These are phyloP conservation scores for Torymus tubicola DNA, from an alignment of 2,888 invertebrate species.

Conservation along the genomic window DNA sequence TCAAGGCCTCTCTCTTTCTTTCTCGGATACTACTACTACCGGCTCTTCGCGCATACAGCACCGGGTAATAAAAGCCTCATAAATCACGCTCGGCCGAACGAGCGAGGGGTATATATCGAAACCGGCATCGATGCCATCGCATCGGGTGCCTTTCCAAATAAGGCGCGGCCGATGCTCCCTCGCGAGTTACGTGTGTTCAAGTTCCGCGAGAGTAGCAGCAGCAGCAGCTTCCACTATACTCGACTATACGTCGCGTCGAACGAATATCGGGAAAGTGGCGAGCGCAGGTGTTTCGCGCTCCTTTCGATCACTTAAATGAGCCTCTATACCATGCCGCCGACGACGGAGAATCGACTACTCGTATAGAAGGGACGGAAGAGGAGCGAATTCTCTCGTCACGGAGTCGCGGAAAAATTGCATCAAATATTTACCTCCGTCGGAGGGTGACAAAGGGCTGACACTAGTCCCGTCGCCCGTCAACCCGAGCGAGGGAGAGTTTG, in stretches of 20 bases:
- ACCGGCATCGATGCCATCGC: not conserved
- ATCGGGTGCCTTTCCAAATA: constrained; percentile 14
- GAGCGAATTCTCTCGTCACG: constrained; percentile 22
- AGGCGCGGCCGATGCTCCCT: constrained; percentile 1
- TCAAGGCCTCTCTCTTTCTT: too few relatives aligned
- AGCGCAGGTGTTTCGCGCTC: constrained; percentile 56
- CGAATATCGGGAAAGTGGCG: constrained; percentile 5
- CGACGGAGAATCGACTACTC: constrained; percentile 41
- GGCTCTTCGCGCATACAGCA: not conserved
- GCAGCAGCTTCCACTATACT: too few relatives aligned
- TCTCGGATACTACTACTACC: not conserved
- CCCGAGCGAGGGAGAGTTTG: constrained; percentile 3
- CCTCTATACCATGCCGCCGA: not conserved
- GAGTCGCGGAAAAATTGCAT: constrained; percentile 65
- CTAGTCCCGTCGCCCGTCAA: not conserved
- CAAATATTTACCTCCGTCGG: constrained; percentile 67
- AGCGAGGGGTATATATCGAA: constrained; percentile 13
- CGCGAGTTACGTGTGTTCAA: not conserved
- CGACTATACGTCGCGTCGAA: too few relatives aligned
- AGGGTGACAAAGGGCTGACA: constrained; percentile 46
- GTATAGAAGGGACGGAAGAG: not conserved
- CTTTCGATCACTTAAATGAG: constrained; percentile 59
- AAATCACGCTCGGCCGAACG: constrained; percentile 50
- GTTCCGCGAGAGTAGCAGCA: not conserved
- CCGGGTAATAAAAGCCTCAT: constrained; percentile 56